A percentile compares a stretch with the other conserved stretches of the same genome.
These are phyloP conservation scores for Amphiprion ocellaris DNA, from an alignment of 2,113 vertebrate species.

Conservation along the genomic window DNA sequence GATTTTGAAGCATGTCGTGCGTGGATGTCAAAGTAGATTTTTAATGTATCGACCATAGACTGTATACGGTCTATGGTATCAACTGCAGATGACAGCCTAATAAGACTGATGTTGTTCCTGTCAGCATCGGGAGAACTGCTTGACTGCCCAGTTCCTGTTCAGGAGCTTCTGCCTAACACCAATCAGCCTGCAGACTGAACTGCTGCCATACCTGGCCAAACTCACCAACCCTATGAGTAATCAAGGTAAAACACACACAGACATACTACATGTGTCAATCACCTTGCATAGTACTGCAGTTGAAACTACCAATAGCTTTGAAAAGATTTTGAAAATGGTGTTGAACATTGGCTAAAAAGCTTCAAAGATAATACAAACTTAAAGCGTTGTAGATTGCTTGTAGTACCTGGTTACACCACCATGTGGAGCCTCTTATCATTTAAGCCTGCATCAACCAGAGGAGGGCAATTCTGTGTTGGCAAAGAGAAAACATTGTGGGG, in stretches of 20 bases:
- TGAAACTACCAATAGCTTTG: too few relatives aligned
- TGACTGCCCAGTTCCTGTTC: constrained; percentile 91
- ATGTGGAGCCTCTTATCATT: too few relatives aligned
- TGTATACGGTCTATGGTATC: too few relatives aligned
- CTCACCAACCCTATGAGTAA: constrained; percentile 93
- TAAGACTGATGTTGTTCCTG: constrained; percentile 8
- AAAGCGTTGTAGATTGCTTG: too few relatives aligned
- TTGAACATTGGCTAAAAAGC: too few relatives aligned
- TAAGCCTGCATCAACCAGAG: too few relatives aligned
- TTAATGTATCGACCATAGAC: background rate
- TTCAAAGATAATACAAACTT: too few relatives aligned
- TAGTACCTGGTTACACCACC: too few relatives aligned
- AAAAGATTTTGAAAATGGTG: too few relatives aligned
- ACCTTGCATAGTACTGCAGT: background rate
- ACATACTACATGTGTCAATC: background rate
- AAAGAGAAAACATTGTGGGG: too few relatives aligned
- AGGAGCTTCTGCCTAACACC: constrained; percentile 91
- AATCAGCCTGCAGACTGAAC: constrained; percentile 90
- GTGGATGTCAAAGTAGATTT: background rate
- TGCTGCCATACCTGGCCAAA: constrained; percentile 92
- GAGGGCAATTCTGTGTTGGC: too few relatives aligned
- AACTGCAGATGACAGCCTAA: background rate
- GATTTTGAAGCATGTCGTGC: too few relatives aligned
- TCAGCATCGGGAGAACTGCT: constrained; percentile 93
- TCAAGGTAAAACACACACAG: constrained; percentile 85